Base-by-base conservation (phyloP, 1,140 invertebrate species). In the Vollenhovia emeryi region DNA sequence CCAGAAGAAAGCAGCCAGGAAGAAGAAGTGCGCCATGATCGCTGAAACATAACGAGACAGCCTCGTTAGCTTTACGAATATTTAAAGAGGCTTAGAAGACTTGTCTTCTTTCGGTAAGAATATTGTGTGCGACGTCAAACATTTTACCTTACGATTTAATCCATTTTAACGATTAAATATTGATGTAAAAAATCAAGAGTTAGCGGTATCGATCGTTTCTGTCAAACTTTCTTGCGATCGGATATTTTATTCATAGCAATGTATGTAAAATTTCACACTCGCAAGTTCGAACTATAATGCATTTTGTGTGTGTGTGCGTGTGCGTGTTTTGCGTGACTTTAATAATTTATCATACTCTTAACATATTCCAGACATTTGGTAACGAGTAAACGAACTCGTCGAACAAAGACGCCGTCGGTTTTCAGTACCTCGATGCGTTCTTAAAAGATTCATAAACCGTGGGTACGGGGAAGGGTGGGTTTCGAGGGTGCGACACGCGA, bases 1-100 rank as follows among this genome's bases (percentile, higher is more conserved):
- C 99, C 99, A 99, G 94, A 98, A 98, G 96, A 99, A 99, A 83
- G 98, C 98, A 36, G 98, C 96, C 91, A 99, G 95, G 95, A 98
- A 99, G 94, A 98, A 97, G 96, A 99, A 99, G 93, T 99, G 98
- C 95, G 98, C 97, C 89, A 96, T 95, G 60, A 98, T 96, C 69
- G 97, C 98, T 96, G 97, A 93, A 95, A 96, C 92, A 95, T 94
- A 95, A 94, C 52, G 74, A 88, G 30, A 86, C 24, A 33, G 11
- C 15, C 84, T 86, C 33, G 73, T 84, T 89, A 85, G 18, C 45
- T 85, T 79, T 60, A 48, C 48, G 8, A n/a, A 50, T 21, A 33
- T 59, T 66, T 68, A 50, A 66, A 62, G 8, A 24, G 18, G n/a
- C 24, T 87, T 78, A 73, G 11, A 1, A 18, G 40, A 11, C 13